Evolutionary conservation across 2,888 invertebrate species (phyloP).

Genomic region (Abscondita cerata): DNA sequence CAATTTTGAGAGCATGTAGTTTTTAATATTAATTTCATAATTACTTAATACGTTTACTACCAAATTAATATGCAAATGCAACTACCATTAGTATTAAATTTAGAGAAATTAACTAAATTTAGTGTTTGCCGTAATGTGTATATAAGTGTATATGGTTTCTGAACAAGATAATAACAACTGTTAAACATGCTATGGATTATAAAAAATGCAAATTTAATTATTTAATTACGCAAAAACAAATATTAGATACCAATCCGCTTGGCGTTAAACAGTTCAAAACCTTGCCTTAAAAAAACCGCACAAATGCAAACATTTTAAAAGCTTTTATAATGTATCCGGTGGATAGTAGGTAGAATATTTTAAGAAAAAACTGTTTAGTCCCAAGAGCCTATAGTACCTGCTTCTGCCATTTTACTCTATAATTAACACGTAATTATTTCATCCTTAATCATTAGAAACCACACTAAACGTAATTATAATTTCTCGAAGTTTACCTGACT

Average conservation of each 20-base stretch:
- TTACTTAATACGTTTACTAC: slow-evolving; percentile 1
- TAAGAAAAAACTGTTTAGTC: background rate
- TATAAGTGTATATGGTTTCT: slow-evolving; percentile 10
- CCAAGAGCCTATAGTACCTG: slow-evolving; percentile 16
- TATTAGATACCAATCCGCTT: background rate
- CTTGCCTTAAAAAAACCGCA: too few relatives aligned
- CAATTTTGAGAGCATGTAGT: background rate
- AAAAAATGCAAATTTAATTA: slow-evolving; percentile 27
- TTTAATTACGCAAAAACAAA: slow-evolving; percentile 7
- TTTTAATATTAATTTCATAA: background rate
- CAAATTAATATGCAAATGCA: background rate
- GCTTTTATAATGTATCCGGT: too few relatives aligned
- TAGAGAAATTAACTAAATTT: slow-evolving; percentile 2
- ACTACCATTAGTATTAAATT: background rate
- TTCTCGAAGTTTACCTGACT: slow-evolving; percentile 34
- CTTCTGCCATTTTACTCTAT: slow-evolving; percentile 28
- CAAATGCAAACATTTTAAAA: too few relatives aligned
- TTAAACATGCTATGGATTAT: slow-evolving; percentile 26
- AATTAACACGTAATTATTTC: slow-evolving; percentile 36
- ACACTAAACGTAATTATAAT: slow-evolving; percentile 31
- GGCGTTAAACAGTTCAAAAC: too few relatives aligned
- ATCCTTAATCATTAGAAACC: slow-evolving; percentile 30
- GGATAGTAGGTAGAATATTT: too few relatives aligned
- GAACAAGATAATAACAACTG: slow-evolving; percentile 23
- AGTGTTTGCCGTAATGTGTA: background rate